Conservation (phyloP, 2,888 invertebrate genomes). For the Protodeltote pygarga region DNA sequence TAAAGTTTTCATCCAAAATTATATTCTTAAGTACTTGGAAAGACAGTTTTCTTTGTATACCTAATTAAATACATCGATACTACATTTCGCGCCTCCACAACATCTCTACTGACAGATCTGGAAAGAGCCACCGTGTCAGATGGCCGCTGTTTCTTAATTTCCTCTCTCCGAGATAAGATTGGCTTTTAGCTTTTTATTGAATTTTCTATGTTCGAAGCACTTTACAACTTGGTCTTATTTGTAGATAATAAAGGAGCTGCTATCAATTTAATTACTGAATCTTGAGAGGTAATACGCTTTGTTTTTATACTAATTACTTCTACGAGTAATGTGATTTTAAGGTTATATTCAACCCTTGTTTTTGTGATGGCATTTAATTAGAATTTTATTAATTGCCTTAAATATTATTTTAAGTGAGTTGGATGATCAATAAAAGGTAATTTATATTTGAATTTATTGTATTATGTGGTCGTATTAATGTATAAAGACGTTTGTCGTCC, state of each 20-base stretch:
- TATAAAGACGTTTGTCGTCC: too few species aligned
- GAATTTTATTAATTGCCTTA: too few species aligned
- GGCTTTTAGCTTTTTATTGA: constrained; percentile 87
- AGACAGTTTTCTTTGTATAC: neutral
- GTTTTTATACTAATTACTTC: constrained; percentile 27
- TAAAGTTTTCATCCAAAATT: too few species aligned
- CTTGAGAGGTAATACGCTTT: constrained; percentile 27
- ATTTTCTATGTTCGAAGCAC: constrained; percentile 81
- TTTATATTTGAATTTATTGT: too few species aligned
- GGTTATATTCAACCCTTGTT: too few species aligned
- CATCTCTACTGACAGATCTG: constrained; percentile 77
- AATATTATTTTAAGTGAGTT: too few species aligned
- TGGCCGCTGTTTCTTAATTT: constrained; percentile 87
- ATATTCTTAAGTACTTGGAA: neutral
- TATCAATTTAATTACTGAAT: constrained; percentile 48
- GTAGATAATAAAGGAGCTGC: constrained; percentile 45
- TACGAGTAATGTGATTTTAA: too few species aligned
- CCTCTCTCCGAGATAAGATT: constrained; percentile 85
- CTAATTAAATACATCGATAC: constrained; percentile 31
- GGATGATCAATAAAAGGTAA: too few species aligned
- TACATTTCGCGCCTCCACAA: neutral
- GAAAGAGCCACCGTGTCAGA: constrained; percentile 84
- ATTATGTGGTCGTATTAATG: too few species aligned
- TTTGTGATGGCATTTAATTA: too few species aligned
- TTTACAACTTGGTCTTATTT: constrained; percentile 71